Percentiles rank a stretch among this genome's conserved stretches.
These are phyloP conservation scores for Limosa lapponica DNA, from an alignment of 2,797 vertebrate species.

Conservation along the genomic window DNA sequence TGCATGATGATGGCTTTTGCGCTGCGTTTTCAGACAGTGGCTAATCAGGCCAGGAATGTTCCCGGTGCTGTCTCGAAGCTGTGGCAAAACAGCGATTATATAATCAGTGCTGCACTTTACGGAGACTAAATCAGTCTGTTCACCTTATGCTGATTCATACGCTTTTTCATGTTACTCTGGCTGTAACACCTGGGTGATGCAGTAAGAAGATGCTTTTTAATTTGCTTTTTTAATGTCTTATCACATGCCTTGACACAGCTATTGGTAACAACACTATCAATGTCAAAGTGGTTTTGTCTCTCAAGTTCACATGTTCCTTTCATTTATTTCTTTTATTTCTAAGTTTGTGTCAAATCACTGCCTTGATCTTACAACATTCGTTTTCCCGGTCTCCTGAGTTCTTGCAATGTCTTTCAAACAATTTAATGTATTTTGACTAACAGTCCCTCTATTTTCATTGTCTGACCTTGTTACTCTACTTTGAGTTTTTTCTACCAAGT, in stretches of 20 bases:
- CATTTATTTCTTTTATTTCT: neutral
- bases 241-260: neutral
- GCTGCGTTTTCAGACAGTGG: conserved; percentile 19
- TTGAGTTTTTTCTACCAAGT: neutral
- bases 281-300: neutral
- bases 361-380: neutral
- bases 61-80: conserved; percentile 3
- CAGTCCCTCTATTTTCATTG: neutral
- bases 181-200: neutral
- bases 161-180: neutral
- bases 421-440: neutral
- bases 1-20: conserved; percentile 4
- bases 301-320: neutral
- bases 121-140: conserved; percentile 40
- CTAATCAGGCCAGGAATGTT: conserved; percentile 47
- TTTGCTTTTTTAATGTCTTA: neutral
- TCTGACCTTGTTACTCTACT: conserved; percentile 4
- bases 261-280: neutral
- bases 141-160: neutral
- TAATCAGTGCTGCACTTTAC: conserved; percentile 28
- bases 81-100: conserved; percentile 55
- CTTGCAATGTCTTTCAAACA: neutral
- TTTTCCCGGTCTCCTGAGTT: neutral
- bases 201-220: neutral
- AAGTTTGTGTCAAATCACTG: neutral